A percentile compares a stretch with the other conserved stretches of the same genome.
Evolutionary conservation across 2,797 vertebrate species (phyloP).

Genomic region (Aplochiton taeniatus): DNA sequence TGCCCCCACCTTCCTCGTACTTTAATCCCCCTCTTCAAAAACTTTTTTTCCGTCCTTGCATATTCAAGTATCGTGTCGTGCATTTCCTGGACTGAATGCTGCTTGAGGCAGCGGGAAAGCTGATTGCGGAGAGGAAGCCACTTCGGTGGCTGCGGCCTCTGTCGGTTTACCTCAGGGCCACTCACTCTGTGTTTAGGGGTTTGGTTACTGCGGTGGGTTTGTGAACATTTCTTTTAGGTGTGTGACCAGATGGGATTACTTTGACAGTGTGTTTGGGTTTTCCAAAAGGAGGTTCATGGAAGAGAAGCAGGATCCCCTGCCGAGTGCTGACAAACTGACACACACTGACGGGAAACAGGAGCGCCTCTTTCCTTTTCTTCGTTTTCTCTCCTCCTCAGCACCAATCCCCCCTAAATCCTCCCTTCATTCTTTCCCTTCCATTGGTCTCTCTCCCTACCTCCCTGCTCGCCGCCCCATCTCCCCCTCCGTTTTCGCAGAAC

Average conservation of each 20-base stretch:
- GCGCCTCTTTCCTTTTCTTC: background rate
- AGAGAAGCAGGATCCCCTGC: background rate
- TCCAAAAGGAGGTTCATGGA: background rate
- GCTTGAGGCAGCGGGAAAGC: no score
- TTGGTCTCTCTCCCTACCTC: background rate
- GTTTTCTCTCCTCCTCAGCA: background rate
- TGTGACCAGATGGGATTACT: no score
- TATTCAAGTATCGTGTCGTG: no score
- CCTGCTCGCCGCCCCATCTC: background rate
- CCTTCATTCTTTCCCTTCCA: background rate
- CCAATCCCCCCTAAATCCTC: constrained; percentile 12
- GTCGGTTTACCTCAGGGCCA: no score
- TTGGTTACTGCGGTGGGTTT: no score
- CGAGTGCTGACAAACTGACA: background rate
- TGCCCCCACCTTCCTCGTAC: background rate
- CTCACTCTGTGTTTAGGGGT: no score
- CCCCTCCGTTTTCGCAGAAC: background rate
- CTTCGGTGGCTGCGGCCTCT: no score
- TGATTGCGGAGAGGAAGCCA: no score
- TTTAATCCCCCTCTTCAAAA: background rate
- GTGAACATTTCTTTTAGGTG: no score
- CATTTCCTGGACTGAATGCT: no score
- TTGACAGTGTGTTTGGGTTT: no score
- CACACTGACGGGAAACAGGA: constrained; percentile 28
- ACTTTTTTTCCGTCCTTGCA: no score